Conservation (phyloP, 2,113 vertebrate species). For the Thryonomys swinderianus region DNA sequence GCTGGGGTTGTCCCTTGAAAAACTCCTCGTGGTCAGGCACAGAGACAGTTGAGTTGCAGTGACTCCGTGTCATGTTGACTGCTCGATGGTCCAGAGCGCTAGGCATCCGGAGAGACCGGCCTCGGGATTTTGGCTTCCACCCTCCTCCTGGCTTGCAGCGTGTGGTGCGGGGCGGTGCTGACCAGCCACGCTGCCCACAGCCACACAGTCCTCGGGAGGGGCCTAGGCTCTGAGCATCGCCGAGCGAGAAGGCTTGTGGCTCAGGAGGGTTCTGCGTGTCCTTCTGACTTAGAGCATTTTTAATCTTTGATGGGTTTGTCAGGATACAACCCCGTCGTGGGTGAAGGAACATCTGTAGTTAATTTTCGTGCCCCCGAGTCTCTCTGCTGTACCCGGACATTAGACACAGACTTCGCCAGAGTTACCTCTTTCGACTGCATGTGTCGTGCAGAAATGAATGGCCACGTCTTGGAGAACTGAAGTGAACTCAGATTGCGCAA, state of each 20-base stretch:
- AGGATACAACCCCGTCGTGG: neutral
- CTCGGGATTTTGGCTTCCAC: neutral
- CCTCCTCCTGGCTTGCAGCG: neutral
- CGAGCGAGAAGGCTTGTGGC: neutral
- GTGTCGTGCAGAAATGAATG: constrained; percentile 13
- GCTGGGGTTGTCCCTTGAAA: neutral
- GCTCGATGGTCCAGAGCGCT: too few relatives aligned
- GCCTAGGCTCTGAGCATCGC: rapidly evolving
- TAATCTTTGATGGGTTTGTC: neutral
- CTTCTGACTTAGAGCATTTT: neutral
- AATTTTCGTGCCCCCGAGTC: neutral
- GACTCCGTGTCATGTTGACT: neutral
- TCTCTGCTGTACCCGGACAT: neutral
- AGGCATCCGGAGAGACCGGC: neutral
- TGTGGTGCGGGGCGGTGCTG: too few relatives aligned
- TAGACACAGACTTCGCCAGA: neutral
- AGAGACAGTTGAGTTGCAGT: neutral
- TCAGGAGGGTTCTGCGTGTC: too few relatives aligned
- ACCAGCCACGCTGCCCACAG: too few relatives aligned
- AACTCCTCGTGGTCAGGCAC: neutral
- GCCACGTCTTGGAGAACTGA: constrained; percentile 9
- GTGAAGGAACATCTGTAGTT: neutral
- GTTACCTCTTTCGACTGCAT: neutral
- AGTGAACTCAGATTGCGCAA: neutral
- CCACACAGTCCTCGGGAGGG: rapidly evolving